phyloP scores from a whole-genome alignment of 2,113 vertebrate genomes.

The Pitta sordida region DNA sequence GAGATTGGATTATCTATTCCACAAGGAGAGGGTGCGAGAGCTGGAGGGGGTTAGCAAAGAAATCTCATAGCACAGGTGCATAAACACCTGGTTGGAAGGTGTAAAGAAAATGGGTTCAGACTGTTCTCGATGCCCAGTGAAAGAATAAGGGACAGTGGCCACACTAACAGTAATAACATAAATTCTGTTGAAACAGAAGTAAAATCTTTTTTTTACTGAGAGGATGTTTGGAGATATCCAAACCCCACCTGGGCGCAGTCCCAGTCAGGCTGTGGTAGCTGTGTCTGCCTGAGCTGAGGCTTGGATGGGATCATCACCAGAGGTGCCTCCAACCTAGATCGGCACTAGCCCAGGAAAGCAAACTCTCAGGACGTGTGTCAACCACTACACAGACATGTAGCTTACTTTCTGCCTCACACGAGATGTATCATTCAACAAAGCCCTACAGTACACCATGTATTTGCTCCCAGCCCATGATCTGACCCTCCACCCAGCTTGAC shows the following conservation, averaged over 20 bases:
- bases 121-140: background rate
- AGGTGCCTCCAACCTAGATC: background rate
- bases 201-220: background rate
- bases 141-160: background rate
- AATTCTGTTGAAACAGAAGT: background rate
- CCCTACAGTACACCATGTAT: background rate
- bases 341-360: background rate
- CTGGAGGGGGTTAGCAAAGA: background rate
- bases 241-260: background rate
- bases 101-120: background rate
- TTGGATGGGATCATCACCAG: background rate
- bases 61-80: background rate
- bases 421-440: background rate
- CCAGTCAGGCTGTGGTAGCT: background rate
- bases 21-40: background rate
- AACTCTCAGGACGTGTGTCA: background rate
- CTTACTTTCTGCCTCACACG: background rate
- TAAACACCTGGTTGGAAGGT: background rate
- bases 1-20: background rate
- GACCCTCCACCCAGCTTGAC: fast-evolving
- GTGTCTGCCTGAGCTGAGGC: background rate
- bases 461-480: background rate
- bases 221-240: background rate
- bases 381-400: background rate
- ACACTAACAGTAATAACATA: background rate